Evolutionary conservation across 1,140 invertebrate genomes (phyloP), one percentile per base, ranked within the genome.

Genomic region (Sminthurides bifidus): DNA sequence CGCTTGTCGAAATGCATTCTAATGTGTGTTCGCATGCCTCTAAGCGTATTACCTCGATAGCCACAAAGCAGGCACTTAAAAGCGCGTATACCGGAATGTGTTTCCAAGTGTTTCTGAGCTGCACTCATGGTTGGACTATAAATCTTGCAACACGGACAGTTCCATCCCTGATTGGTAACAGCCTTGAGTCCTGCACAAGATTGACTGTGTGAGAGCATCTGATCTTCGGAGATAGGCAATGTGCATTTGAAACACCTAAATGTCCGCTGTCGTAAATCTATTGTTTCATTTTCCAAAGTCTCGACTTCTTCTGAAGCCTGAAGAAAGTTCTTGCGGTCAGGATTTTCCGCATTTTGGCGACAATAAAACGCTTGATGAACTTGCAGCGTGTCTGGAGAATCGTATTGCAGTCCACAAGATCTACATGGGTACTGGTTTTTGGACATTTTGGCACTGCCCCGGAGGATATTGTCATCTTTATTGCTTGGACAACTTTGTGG

Each of bases 1-100:
- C 87, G 80, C 68, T 91, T 89, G 54, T 91, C 86, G 67, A 92
- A 90, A 68, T 94, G 93, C 78, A 94, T 91, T 66, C 92, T 81
- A 50, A 96, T 95, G 68, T 98, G 93, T n/a, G 92, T 96, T 44
- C 92, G 80, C 92, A 98, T 96, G 4, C 93, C 92, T 29, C 92
- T 74, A 14, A 95, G 73, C 0, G 93, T 98, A 68, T 97, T 96
- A 14, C 93, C 93, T 66, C 92, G 85, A 73, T 98, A 98, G 61
- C 87, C 82, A 73, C 93, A 97, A 54, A 96, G 84, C 35, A 83
- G 89, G 72, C 93, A 98, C 49, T 87, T 80, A 69, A 93, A 97
- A 0, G 89, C 90, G 67, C 87, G 88, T 3, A 91, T 84, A 0
- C 86, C 86, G 26, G 82, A 82, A 68, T 92, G 89, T 19, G 83